A percentile compares a stretch with the other conserved stretches of the same genome.
phyloP scores from a whole-genome alignment of 1,140 invertebrate genomes.

The Telenomus remus region DNA sequence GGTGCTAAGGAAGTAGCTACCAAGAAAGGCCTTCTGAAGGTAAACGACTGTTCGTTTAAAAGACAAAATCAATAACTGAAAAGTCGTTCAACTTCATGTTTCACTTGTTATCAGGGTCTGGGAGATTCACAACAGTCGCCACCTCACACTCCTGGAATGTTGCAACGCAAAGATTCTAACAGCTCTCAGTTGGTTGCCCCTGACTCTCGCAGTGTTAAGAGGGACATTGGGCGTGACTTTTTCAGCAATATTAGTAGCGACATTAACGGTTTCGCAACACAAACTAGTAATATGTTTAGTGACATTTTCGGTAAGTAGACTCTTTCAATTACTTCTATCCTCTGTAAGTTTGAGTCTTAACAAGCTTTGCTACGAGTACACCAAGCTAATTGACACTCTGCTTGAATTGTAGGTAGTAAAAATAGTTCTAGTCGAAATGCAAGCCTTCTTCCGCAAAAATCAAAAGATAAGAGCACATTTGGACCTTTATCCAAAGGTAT shows the following conservation, averaged over 20 bases:
- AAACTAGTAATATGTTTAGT: slow-evolving; percentile 93
- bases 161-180: slow-evolving; percentile 68
- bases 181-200: slow-evolving; percentile 71
- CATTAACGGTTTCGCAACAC: slow-evolving; percentile 91
- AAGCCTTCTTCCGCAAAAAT: slow-evolving; percentile 66
- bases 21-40: slow-evolving; percentile 90
- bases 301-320: slow-evolving; percentile 86
- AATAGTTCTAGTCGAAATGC: slow-evolving; percentile 69
- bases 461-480: slow-evolving; percentile 81
- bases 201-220: slow-evolving; percentile 63
- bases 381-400: background rate
- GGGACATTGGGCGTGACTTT: slow-evolving; percentile 84
- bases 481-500: slow-evolving; percentile 84
- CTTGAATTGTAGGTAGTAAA: slow-evolving; percentile 67
- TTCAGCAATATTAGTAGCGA: slow-evolving; percentile 92
- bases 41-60: slow-evolving; percentile 60
- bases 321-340: background rate
- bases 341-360: background rate
- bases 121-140: slow-evolving; percentile 72
- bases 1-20: slow-evolving; percentile 90
- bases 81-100: too few species aligned
- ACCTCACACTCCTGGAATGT: slow-evolving; percentile 59
- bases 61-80: slow-evolving; percentile 2
- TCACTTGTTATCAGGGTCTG: slow-evolving; percentile 62
- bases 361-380: slow-evolving; percentile 34